Conservation (phyloP, 2,888 invertebrate species). For the Argyra leucocephala region DNA sequence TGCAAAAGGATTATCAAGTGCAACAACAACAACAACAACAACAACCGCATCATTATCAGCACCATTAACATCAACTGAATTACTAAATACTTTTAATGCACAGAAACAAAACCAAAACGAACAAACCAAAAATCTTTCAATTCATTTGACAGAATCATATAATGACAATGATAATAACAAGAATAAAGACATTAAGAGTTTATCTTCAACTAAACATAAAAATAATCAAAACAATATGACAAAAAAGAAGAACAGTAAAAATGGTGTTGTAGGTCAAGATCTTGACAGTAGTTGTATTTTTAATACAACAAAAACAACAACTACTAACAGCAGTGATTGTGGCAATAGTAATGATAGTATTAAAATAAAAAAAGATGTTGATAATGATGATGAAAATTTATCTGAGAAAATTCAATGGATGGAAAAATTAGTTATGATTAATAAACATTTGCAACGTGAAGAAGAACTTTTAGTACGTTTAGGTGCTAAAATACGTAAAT, state of each 20-base stretch:
- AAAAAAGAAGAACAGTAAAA: neutral
- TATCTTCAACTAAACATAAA: no score
- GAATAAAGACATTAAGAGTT: neutral
- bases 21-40: neutral
- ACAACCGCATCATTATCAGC: slow-evolving; percentile 39
- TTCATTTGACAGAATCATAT: neutral
- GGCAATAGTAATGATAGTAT: neutral
- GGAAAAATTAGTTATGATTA: slow-evolving; percentile 62
- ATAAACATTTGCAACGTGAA: slow-evolving; percentile 62
- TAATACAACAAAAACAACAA: neutral
- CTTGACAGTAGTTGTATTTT: neutral
- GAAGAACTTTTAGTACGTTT: slow-evolving; percentile 62
- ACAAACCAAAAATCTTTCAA: neutral
- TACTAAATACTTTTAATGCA: slow-evolving; percentile 25
- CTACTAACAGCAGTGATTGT: no score
- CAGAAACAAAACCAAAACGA: slow-evolving; percentile 35
- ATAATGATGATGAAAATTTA: neutral
- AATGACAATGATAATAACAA: slow-evolving; percentile 24
- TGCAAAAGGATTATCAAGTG: neutral
- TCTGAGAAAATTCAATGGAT: slow-evolving; percentile 54
- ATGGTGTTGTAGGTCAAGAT: neutral
- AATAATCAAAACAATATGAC: neutral
- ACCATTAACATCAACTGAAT: slow-evolving; percentile 11
- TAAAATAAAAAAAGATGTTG: neutral
- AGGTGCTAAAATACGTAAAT: slow-evolving; percentile 54